Base-by-base conservation (phyloP, 2,888 invertebrate species). In the Tetragnatha montana region DNA sequence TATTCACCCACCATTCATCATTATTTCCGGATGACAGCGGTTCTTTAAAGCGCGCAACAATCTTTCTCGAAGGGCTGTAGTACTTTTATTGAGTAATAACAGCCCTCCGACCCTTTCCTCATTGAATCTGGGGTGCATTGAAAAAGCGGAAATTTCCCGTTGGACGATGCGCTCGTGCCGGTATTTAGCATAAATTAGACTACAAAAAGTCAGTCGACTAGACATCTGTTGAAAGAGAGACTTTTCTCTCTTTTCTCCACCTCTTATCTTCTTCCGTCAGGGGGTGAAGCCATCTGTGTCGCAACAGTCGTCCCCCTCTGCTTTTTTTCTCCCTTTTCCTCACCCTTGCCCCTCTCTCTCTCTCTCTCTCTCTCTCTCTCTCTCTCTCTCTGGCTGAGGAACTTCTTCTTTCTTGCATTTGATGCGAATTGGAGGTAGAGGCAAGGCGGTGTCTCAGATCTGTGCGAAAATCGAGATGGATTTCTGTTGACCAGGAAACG, bases 181-280 rank as follows among this genome's bases (percentile, higher is more conserved):
- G 60, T 82, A 60, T 35, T 82, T 82, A 82, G 74, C 82, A 82
- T 82, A 60, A 82, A 82, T 82, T 82, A 74, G 51, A 22, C 10
- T 51, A 74, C 82, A 60, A 60, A 82, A 47, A 71, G 21, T 76
- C 78, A 14, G 10, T 50, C 50, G 21, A 71, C 79, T 35, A 73
- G 81, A 81, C 82, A 87, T 87, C 81, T 87, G 87, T 88, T 81
- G 87, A 88, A 82, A 88, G 74, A 88, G 49, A 60, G 74, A 70
- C 82, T 49, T 17, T 49, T 50, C 50, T 60, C 14, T 60, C 17
- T n/a, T 81, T 81, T 82, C 87, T 50, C 82, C 78, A 71, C 81
- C 78, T n/a, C 35, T 82, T 88, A 88, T 82, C 79, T 73, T 21
- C 47, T 78, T 12, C 47, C 47, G 10, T n/a, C 49, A n/a, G 47